Base-by-base conservation (phyloP, 2,888 invertebrate genomes). In the Micropterix aruncella region DNA sequence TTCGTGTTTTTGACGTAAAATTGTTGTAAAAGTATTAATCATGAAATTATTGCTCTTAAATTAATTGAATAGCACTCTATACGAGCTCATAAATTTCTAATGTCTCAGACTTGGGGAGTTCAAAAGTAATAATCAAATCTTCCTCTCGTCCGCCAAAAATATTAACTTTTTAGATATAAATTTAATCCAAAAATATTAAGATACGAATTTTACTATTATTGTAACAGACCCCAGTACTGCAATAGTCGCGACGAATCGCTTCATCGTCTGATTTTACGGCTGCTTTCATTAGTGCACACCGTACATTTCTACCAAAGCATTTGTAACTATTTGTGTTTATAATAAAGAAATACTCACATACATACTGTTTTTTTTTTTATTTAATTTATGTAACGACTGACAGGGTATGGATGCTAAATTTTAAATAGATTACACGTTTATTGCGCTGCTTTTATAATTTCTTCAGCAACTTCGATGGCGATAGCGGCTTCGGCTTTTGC, bases 381-480 rank as follows among this genome's bases (percentile, higher is more conserved):
- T 42, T 41, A 47, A 41, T n/a, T n/a, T n/a, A n/a, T n/a, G n/a
- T n/a, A n/a, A n/a, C n/a, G n/a, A n/a, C n/a, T n/a, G n/a, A n/a
- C n/a, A n/a, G n/a, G n/a, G n/a, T 27, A 27, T 9, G 36, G 36
- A 27, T 27, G 36, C n/a, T n/a, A n/a, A n/a, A n/a, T n/a, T n/a
- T n/a, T n/a, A n/a, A n/a, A n/a, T n/a, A n/a, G n/a, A n/a, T n/a
- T n/a, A n/a, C n/a, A n/a, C n/a, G 51, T 58, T 72, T 76, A 79
- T 62, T 73, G 69, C 47, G 78, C 74, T 50, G 95, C 94, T 66
- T 88, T 89, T 44, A 92, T 83, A 54, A 97, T 74, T 53, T 93
- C 93, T 67, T 96, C 94, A 43, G 87, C 91, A 44, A 94, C 93
- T 70, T 97, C 96, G 5, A 96, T 70, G 36, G 92, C 90, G 57